A percentile compares a stretch with the other conserved stretches of the same genome.
Evolutionary conservation across 2,797 vertebrate genomes (phyloP).

Genomic region (Cyprinella venusta): DNA sequence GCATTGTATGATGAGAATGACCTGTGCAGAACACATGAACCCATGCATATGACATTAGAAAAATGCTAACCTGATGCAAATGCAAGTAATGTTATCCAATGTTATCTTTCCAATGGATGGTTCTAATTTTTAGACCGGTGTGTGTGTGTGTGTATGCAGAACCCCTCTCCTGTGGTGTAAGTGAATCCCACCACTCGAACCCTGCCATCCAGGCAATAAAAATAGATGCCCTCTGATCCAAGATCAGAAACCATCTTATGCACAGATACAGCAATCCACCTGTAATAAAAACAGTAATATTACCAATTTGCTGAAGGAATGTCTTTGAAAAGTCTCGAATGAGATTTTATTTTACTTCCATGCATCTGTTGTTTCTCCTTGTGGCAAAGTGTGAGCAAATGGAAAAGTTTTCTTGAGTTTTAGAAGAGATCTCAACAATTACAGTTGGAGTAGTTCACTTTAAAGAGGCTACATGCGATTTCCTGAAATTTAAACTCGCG

Average conservation of each 20-base stretch:
- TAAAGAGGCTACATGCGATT: too few relatives aligned
- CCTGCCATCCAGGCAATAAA: conserved; percentile 49
- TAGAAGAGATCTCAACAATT: not conserved
- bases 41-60: not conserved
- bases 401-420: not conserved
- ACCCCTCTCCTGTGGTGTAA: not conserved
- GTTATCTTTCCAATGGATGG: too few relatives aligned
- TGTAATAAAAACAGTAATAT: not conserved
- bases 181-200: conserved; percentile 26
- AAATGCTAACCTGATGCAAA: not conserved
- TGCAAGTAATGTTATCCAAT: not conserved
- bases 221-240: conserved; percentile 49
- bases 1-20: not conserved
- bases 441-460: too few relatives aligned
- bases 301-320: not conserved
- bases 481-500: too few relatives aligned
- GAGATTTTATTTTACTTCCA: not conserved
- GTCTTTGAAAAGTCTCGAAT: not conserved
- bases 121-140: too few relatives aligned
- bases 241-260: conserved; percentile 23
- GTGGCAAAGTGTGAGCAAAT: not conserved
- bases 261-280: conserved; percentile 15
- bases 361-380: not conserved
- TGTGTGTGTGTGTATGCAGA: too few relatives aligned
- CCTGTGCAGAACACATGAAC: not conserved